Base-by-base conservation (phyloP, 1,140 invertebrate species). In the Solenopsis invicta region DNA sequence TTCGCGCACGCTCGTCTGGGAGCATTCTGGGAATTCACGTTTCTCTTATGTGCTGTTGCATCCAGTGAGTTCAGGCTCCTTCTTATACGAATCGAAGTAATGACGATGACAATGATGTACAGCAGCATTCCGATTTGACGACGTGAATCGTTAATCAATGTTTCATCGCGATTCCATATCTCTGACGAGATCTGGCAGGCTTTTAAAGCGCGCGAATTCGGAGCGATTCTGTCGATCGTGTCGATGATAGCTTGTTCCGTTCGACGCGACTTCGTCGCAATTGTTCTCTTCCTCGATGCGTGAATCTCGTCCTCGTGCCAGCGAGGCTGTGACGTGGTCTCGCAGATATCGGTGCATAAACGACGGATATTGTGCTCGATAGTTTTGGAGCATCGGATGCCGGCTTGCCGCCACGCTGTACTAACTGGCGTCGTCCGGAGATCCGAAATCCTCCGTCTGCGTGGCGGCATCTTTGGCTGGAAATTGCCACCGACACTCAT, bases 391-490 rank as follows among this genome's bases (percentile, higher is more conserved):
- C 62, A 48, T 54, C 29, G 75, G 52, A 16, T 85, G 80, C 34
- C 76, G 80, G 91, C 62, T 74, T 92, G 94, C 94, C 94, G 92
- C 94, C 94, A 95, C 94, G 94, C 94, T 90, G 87, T 95, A 95
- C 93, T 95, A 95, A 95, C 94, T 95, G 87, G 91, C 87, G 56
- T 93, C 89, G 56, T 93, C 94, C 66, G 93, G 92, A 37, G 94
- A 94, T 86, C 91, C 90, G 52, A 87, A 67, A 85, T 95, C 93
- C 77, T 95, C 94, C 54, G 94, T 95, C 87, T 95, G 94, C 93
- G 94, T 95, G 95, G 94, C 94, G 94, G 93, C 94, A 92, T 95
- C 92, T 90, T 92, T 91, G 72, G 91, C 94, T 91, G 54, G 9
- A 82, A 81, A 48, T n/a, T 54, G 10, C 9, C 45, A 18, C 13